Evolutionary conservation across 2,113 vertebrate genomes (phyloP), one percentile per base, ranked within the genome.

Genomic region (Halichoeres trimaculatus): DNA sequence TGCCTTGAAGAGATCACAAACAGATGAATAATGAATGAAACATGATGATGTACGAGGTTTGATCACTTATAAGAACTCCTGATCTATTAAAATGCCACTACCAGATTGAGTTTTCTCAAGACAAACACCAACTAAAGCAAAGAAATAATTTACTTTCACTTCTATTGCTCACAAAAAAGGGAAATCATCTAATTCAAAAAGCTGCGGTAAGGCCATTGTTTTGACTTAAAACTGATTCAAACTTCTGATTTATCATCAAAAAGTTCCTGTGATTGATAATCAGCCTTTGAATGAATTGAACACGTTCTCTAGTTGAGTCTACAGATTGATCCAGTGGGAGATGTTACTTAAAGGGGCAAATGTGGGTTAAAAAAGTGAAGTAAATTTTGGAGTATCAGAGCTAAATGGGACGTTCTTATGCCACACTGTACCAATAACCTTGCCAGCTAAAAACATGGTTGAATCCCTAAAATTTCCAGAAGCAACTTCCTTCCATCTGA

Each of bases 331-430:
- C 40, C 19, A 24, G 26, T 63, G 58, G 20, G 5, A 47, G 11
- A 47, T 1, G 4, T 19, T 17, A 26, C 13, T 10, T 36, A 17
- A 61, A 61, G 30, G 4, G 23, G 30, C 52, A 41, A 8, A 16
- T 6, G 40, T 38, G 19, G 54, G 43, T 48, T 34, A 13, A 22
- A 58, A 48, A 59, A 61, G 38, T n/a, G 4, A 38, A 56, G 68
- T 74, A 72, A 87, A 75, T 20, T 40, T 55, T n/a, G 48, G 14
- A 70, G 26, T 67, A 38, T n/a, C n/a, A n/a, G n/a, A n/a, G 43
- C 40, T 23, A 1, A 56, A 23, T 22, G 41, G 20, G 35, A 23
- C 55, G 3, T 30, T 45, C 2, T 8, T 17, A 45, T 17, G 3
- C 14, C 14, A 17, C 17, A 5, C 14, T 45, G 14, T 45, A 19